Percentiles rank a stretch among this genome's conserved stretches.
These are phyloP conservation scores for Lepidocolaptes lacrymiger DNA, from an alignment of 2,797 vertebrate species.

Conservation along the genomic window DNA sequence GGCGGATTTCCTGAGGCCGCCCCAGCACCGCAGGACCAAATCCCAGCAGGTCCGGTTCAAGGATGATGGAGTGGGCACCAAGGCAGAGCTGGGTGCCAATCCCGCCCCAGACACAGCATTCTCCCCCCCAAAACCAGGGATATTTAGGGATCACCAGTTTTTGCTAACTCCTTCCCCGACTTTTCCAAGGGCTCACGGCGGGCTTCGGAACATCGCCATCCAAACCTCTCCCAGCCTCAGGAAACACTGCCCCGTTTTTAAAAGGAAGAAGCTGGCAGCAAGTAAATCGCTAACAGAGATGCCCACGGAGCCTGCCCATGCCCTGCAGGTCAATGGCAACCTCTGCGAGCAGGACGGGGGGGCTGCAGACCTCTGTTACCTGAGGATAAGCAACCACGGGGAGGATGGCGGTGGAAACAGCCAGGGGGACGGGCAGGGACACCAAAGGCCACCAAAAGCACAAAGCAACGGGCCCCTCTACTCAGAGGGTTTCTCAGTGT, in stretches of 20 bases:
- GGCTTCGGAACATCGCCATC: conserved; percentile 88
- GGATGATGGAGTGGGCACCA: conserved; percentile 68
- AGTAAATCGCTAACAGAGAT: conserved; percentile 79
- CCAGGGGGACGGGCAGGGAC: background rate
- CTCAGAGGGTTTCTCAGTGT: conserved; percentile 12
- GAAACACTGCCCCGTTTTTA: conserved; percentile 86
- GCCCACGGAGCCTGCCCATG: conserved; percentile 54
- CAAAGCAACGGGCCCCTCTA: conserved; percentile 77
- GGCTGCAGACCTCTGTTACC: conserved; percentile 72
- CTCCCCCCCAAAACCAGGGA: conserved; percentile 4
- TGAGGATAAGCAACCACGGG: conserved; percentile 54
- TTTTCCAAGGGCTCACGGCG: conserved; percentile 72
- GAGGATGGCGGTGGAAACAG: conserved; percentile 55
- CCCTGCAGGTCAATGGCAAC: conserved; percentile 72
- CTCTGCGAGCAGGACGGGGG: conserved; percentile 68
- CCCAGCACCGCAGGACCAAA: conserved; percentile 79
- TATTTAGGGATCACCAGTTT: conserved; percentile 25
- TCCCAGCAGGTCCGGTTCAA: conserved; percentile 84
- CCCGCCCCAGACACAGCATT: background rate
- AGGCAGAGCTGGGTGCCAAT: background rate
- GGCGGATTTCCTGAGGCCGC: conserved; percentile 62
- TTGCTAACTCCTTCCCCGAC: conserved; percentile 64
- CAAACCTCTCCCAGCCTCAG: conserved; percentile 95
- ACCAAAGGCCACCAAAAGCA: conserved; percentile 58
- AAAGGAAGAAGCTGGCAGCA: conserved; percentile 78